A percentile compares a stretch with the other conserved stretches of the same genome.
These are phyloP conservation scores for Aphodius granarius DNA, from an alignment of 2,888 invertebrate species.

Conservation along the genomic window DNA sequence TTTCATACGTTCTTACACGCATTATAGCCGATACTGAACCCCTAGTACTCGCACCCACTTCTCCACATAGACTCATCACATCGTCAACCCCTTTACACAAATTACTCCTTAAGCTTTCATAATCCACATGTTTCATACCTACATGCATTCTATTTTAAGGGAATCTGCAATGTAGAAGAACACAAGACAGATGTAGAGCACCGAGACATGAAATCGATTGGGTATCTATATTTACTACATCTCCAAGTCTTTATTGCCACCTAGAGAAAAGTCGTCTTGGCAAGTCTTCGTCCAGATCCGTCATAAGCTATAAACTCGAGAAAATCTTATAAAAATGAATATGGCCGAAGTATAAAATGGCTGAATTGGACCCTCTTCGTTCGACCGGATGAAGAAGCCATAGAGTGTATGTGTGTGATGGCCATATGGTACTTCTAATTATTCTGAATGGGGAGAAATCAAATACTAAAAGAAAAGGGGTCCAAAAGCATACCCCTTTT, in stretches of 20 bases:
- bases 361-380: background rate
- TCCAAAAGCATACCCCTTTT: background rate
- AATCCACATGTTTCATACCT: background rate
- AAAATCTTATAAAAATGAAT: background rate
- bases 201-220: no score
- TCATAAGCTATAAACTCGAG: no score
- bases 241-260: no score
- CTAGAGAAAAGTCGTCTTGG: no score
- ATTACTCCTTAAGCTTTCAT: constrained; percentile 27
- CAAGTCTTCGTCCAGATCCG: no score
- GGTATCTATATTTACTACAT: no score
- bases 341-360: background rate
- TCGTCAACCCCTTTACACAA: constrained; percentile 34
- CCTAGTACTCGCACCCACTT: constrained; percentile 23
- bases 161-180: background rate
- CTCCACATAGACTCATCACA: constrained; percentile 25
- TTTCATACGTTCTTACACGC: constrained; percentile 32
- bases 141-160: background rate
- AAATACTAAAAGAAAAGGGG: background rate
- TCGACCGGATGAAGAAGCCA: background rate
- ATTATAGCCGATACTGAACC: constrained; percentile 32
- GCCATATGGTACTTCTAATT: background rate
- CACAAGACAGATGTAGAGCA: no score
- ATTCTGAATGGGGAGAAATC: background rate
- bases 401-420: background rate